Conservation (phyloP, 2,888 invertebrate genomes). For the Beris chalybata region DNA sequence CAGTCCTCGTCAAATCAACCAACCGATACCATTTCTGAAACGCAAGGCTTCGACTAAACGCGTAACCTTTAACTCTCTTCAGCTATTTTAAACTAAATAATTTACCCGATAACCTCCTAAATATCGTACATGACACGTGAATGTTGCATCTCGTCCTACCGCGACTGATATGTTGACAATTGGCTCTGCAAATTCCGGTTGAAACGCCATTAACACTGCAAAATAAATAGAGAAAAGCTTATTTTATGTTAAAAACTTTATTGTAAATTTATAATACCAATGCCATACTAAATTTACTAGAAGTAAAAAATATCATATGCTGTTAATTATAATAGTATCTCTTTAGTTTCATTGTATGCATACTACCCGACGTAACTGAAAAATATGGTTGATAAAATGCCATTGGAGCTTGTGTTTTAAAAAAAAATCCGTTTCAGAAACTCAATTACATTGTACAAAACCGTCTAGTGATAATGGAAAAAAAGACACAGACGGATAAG, state of each 20-base stretch:
- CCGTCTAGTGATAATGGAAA: conserved; percentile 15
- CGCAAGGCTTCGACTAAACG: too few species aligned
- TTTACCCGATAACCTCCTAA: conserved; percentile 88
- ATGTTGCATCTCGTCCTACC: conserved; percentile 82
- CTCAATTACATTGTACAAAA: background rate
- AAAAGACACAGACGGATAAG: conserved; percentile 24
- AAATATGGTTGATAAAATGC: too few species aligned
- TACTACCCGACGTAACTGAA: too few species aligned
- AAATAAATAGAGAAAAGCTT: conserved; percentile 18
- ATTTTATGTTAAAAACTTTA: background rate
- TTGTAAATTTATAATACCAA: too few species aligned
- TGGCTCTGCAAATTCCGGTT: conserved; percentile 83
- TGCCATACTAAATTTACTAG: too few species aligned
- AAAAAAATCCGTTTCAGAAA: background rate
- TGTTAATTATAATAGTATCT: too few species aligned
- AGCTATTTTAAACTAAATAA: background rate
- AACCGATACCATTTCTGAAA: too few species aligned
- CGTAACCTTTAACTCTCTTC: too few species aligned
- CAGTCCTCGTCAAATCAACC: too few species aligned
- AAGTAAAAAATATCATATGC: too few species aligned
- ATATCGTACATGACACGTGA: conserved; percentile 83
- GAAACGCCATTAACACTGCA: conserved; percentile 69
- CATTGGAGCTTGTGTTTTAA: too few species aligned
- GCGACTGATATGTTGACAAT: conserved; percentile 83
- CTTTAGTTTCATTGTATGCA: too few species aligned